Evolutionary conservation across 2,113 vertebrate genomes (phyloP).

Genomic region (Aspiorhynchus laticeps): DNA sequence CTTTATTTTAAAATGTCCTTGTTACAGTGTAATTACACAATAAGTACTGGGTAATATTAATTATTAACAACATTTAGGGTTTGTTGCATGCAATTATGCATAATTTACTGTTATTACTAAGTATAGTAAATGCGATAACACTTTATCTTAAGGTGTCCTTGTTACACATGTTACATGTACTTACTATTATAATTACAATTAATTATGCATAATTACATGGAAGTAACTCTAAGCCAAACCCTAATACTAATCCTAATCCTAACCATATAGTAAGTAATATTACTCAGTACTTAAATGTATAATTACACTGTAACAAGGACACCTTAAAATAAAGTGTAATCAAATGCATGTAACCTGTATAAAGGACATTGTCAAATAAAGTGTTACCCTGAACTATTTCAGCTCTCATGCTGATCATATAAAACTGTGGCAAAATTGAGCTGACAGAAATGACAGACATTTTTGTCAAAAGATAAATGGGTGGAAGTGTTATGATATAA

Average conservation of each 20-base stretch:
- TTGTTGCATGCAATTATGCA: neutral
- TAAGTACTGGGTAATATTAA: neutral
- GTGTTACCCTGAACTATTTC: neutral
- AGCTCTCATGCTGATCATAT: neutral
- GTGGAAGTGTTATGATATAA: neutral
- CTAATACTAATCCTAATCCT: too few species aligned
- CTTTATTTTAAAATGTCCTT: neutral
- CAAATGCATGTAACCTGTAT: neutral
- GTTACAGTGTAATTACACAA: conserved; percentile 1
- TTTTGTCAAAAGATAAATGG: neutral
- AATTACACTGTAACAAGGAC: neutral
- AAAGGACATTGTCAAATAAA: neutral
- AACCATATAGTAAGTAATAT: too few species aligned
- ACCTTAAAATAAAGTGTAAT: neutral
- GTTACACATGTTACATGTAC: too few species aligned
- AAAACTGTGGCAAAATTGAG: neutral
- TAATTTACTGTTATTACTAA: neutral
- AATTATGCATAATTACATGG: too few species aligned
- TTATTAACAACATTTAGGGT: neutral
- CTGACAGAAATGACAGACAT: neutral
- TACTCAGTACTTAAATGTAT: too few species aligned
- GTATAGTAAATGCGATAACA: neutral
- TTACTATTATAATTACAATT: too few species aligned
- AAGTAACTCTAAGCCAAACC: too few species aligned
- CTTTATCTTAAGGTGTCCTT: too few species aligned